Base-by-base conservation (phyloP, 2,797 vertebrate genomes). In the Syncerus caffer region DNA sequence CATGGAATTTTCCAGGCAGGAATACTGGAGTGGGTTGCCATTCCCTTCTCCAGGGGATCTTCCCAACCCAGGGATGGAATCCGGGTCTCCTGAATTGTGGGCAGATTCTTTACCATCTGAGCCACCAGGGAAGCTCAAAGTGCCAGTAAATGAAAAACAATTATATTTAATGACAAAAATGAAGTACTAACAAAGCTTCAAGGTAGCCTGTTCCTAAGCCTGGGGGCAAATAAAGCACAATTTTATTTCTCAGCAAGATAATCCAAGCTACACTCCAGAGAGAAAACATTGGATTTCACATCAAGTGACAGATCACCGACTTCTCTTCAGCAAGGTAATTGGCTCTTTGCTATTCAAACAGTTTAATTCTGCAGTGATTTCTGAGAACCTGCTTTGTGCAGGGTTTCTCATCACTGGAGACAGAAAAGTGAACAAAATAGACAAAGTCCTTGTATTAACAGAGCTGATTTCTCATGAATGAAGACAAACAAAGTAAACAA, bases 91-190 rank as follows among this genome's bases (percentile, higher is more conserved):
- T 71, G 67, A 38, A 23, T 38, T 71, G 67, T 38, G 19, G 67
- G 19, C 67, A 71, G 34, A 71, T 38, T 38, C 67, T 71, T 71
- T 71, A 71, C 10, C 34, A 23, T 71, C 67, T 38, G 67, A 71
- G 19, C 67, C 67, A 23, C 11, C 67, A 71, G 67, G 67, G 5
- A 71, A 71, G 19, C 10, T 38, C 67, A 23, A 38, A 96, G 64
- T 25, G 23, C 9, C 55, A 96, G 29, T 38, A 96, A 93, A 82
- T 78, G 74, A 91, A n/a, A 97, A 25, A 47, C 71, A 79, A 85
- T 96, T 80, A 95, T 90, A 94, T 92, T 84, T 95, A 93, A 86
- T 64, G 74, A 82, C 42, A 96, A 93, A 97, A 96, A 94, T 45
- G 60, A 95, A n/a, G 79, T 79, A 96, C 50, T 88, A 74, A 27